A percentile compares a stretch with the other conserved stretches of the same genome.
Conservation (phyloP, 2,888 invertebrate genomes). For the Epinotia bilunana region DNA sequence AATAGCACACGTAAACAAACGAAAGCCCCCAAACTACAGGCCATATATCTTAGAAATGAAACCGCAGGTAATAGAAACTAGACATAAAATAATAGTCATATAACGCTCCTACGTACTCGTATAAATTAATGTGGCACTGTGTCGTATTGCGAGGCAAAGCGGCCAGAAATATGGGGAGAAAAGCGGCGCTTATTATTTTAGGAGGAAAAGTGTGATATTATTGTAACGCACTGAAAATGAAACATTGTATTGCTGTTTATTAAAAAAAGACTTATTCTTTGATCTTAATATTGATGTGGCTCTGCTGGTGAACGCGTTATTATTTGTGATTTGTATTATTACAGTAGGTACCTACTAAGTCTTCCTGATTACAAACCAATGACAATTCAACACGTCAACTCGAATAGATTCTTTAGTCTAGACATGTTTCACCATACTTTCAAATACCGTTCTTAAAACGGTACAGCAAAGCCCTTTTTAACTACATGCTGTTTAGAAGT, state of each 20-base stretch:
- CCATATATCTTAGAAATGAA: conserved; percentile 34
- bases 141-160: conserved; percentile 9
- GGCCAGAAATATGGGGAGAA: conserved; percentile 4
- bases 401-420: background rate
- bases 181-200: conserved; percentile 26
- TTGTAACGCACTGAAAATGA: conserved; percentile 11
- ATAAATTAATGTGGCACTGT: conserved; percentile 38
- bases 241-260: background rate
- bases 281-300: too few species aligned
- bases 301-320: too few species aligned
- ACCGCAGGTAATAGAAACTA: conserved; percentile 39
- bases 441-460: background rate
- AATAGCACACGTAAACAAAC: background rate
- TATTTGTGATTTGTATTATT: too few species aligned
- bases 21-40: conserved; percentile 18
- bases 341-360: too few species aligned
- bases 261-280: background rate
- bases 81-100: conserved; percentile 43
- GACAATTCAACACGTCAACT: background rate
- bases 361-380: too few species aligned
- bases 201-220: conserved; percentile 32
- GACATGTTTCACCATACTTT: background rate
- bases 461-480: conserved; percentile 17
- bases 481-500: conserved; percentile 19
- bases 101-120: conserved; percentile 33